These are phyloP conservation scores for Ferrisia virgata DNA, from an alignment of 2,888 invertebrate genomes.

Conservation along the genomic window DNA sequence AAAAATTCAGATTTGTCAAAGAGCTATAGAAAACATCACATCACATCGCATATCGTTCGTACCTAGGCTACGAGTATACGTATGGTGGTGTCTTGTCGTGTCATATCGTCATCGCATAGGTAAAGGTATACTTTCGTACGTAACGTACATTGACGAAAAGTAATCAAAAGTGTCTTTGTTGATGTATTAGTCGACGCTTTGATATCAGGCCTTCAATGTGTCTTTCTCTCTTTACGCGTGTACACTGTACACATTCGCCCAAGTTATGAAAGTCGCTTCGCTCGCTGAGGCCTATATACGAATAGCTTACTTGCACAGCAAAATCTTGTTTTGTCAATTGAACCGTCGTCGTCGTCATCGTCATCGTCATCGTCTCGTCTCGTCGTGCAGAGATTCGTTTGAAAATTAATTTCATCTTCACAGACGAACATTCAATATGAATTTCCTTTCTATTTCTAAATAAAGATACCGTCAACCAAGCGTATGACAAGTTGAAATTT, in stretches of 20 bases:
- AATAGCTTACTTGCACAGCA: background rate
- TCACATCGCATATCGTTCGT: too few species aligned
- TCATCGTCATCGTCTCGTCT: too few species aligned
- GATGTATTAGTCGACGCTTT: conserved; percentile 18
- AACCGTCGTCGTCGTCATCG: too few species aligned
- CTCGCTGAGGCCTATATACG: background rate
- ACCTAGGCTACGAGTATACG: too few species aligned
- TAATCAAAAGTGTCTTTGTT: conserved; percentile 32
- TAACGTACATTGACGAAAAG: background rate
- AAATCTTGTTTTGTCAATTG: conserved; percentile 28
- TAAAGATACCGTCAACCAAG: conserved; percentile 11
- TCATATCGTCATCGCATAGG: too few species aligned
- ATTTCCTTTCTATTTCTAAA: conserved; percentile 22
- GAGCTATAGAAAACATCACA: too few species aligned
- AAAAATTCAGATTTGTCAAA: too few species aligned
- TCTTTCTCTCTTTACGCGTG: background rate
- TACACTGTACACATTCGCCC: background rate
- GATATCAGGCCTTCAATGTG: background rate
- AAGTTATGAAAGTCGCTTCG: conserved; percentile 3
- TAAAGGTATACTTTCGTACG: too few species aligned
- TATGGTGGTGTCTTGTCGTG: too few species aligned
- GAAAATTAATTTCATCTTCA: conserved; percentile 29
- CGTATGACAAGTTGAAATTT: conserved; percentile 20
- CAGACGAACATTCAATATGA: conserved; percentile 30
- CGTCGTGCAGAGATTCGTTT: conserved; percentile 1